Evolutionary conservation across 30 jellyfish, hydroid and myxozoan genomes (phyloP).

Genomic region (Pelagia noctiluca): DNA sequence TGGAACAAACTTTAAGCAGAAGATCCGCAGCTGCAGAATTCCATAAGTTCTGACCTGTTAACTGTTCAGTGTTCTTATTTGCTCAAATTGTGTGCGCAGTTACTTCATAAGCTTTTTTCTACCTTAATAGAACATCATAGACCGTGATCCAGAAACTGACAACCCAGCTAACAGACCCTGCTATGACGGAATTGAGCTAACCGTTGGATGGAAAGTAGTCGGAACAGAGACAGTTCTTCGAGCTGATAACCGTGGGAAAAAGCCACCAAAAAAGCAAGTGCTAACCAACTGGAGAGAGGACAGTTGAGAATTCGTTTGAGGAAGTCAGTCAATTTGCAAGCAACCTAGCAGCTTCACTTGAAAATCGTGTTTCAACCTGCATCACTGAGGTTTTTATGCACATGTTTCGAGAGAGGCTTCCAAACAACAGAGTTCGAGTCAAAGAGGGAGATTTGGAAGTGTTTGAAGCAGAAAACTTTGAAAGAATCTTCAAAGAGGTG

Average conservation of each 20-base stretch:
- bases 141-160: background rate
- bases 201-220: background rate
- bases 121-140: background rate
- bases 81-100: too few relatives aligned
- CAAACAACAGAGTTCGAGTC: background rate
- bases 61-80: too few relatives aligned
- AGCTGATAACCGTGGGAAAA: background rate
- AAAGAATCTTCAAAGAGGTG: background rate
- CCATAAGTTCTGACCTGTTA: too few relatives aligned
- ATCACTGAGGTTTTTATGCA: background rate
- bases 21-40: too few relatives aligned
- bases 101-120: background rate
- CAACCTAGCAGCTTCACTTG: background rate
- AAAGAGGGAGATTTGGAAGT: background rate
- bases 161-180: background rate
- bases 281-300: constrained; percentile 22
- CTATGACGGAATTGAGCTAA: background rate
- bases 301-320: background rate
- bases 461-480: background rate
- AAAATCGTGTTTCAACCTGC: background rate
- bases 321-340: constrained; percentile 8
- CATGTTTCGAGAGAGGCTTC: background rate
- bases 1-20: too few relatives aligned
- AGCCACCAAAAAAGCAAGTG: constrained; percentile 14
- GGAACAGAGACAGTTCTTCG: background rate